phyloP scores from a whole-genome alignment of 2,888 invertebrate species.

The Caenorhabditis sp. region DNA sequence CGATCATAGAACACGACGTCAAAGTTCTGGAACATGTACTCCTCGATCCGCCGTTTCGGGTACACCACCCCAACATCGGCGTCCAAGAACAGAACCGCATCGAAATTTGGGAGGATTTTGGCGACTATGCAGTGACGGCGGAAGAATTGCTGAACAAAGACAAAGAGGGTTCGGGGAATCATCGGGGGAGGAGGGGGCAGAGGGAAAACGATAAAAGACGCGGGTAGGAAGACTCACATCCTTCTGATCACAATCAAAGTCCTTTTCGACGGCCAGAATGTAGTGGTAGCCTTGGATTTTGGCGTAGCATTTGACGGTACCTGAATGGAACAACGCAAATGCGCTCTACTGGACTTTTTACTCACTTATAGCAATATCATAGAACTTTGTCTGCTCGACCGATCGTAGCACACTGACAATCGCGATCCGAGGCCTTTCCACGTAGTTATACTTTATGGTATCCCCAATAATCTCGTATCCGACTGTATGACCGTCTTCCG shows the following conservation, averaged over 20 bases:
- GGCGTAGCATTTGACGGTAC: conserved; percentile 61
- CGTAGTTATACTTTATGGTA: conserved; percentile 37
- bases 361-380: conserved; percentile 55
- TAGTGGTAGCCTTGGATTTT: conserved; percentile 59
- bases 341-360: no score
- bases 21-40: conserved; percentile 57
- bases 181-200: no score
- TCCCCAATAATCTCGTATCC: conserved; percentile 53
- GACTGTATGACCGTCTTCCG: conserved; percentile 43
- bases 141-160: conserved; percentile 62
- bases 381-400: conserved; percentile 20
- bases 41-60: conserved; percentile 65
- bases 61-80: conserved; percentile 69
- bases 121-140: conserved; percentile 67
- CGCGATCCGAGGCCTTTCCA: conserved; percentile 44
- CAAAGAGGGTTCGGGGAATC: no score
- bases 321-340: conserved; percentile 11
- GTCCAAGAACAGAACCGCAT: conserved; percentile 65
- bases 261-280: conserved; percentile 37
- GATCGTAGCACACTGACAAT: conserved; percentile 39
- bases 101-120: conserved; percentile 54
- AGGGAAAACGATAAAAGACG: no score
- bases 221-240: conserved; percentile 61
- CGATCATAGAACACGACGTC: conserved; percentile 68
- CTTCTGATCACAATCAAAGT: conserved; percentile 59